These are phyloP conservation scores for Gryllus longicercus DNA, from an alignment of 2,888 invertebrate species.

Conservation along the genomic window DNA sequence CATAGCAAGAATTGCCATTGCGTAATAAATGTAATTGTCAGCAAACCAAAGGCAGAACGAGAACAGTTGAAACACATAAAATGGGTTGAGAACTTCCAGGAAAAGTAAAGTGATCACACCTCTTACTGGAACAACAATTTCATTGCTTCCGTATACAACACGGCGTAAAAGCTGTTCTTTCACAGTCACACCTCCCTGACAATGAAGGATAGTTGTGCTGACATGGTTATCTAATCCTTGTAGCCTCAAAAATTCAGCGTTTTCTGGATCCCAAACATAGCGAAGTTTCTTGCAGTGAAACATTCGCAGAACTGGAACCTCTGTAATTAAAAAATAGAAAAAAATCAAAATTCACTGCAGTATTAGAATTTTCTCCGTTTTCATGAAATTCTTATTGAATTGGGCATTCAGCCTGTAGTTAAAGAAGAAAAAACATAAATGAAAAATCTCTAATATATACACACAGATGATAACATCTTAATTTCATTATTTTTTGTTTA, in stretches of 20 bases:
- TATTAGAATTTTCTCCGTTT: no score
- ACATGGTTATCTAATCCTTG: constrained; percentile 70
- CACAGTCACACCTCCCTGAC: constrained; percentile 57
- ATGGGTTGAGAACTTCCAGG: constrained; percentile 85
- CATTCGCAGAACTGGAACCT: constrained; percentile 55
- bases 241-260: constrained; percentile 65
- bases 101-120: constrained; percentile 68
- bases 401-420: no score
- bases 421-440: no score
- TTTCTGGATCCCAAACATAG: constrained; percentile 73
- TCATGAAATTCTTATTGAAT: no score
- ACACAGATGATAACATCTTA: no score
- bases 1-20: constrained; percentile 79
- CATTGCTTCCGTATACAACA: constrained; percentile 77
- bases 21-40: constrained; percentile 88
- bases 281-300: constrained; percentile 81
- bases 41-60: constrained; percentile 85
- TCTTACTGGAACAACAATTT: constrained; percentile 76
- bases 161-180: constrained; percentile 62
- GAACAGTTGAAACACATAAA: constrained; percentile 93
- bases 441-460: no score
- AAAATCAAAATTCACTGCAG: no score
- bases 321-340: constrained; percentile 25
- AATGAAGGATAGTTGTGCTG: constrained; percentile 61
- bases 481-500: no score